phyloP scores from a whole-genome alignment of 2,888 invertebrate genomes.

The Elegia similella region DNA sequence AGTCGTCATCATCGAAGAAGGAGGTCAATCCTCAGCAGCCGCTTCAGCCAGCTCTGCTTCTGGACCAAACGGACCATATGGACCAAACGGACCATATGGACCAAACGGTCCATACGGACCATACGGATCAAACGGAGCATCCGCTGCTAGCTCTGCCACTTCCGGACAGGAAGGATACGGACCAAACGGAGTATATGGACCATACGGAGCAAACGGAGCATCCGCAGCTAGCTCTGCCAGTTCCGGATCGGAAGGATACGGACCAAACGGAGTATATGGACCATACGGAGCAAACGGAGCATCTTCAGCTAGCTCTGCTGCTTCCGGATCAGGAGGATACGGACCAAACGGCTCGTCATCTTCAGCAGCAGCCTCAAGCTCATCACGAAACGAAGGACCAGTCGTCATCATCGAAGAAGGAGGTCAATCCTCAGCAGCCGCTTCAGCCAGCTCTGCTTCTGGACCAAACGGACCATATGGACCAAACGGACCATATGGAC shows the following conservation, averaged over 20 bases:
- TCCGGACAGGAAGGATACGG: background rate
- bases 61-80: background rate
- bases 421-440: slow-evolving; percentile 14
- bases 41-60: slow-evolving; percentile 21
- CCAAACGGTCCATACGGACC: slow-evolving; percentile 17
- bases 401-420: slow-evolving; percentile 4
- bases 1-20: slow-evolving; percentile 4
- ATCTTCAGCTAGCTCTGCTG: background rate
- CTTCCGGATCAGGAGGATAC: background rate
- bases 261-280: background rate
- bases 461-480: slow-evolving; percentile 19
- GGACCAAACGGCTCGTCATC: background rate
- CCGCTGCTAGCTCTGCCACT: background rate
- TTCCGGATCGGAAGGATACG: background rate
- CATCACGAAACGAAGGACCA: slow-evolving; percentile 7
- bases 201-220: slow-evolving; percentile 19
- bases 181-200: slow-evolving; percentile 20
- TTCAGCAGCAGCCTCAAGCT: background rate
- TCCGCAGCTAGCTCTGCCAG: slow-evolving; percentile 8
- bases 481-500: slow-evolving; percentile 9
- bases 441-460: background rate
- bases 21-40: slow-evolving; percentile 20
- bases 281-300: background rate
- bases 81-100: slow-evolving; percentile 2
- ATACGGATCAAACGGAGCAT: background rate